phyloP scores from a whole-genome alignment of 2,888 invertebrate genomes.

The Epinotia bilunana region DNA sequence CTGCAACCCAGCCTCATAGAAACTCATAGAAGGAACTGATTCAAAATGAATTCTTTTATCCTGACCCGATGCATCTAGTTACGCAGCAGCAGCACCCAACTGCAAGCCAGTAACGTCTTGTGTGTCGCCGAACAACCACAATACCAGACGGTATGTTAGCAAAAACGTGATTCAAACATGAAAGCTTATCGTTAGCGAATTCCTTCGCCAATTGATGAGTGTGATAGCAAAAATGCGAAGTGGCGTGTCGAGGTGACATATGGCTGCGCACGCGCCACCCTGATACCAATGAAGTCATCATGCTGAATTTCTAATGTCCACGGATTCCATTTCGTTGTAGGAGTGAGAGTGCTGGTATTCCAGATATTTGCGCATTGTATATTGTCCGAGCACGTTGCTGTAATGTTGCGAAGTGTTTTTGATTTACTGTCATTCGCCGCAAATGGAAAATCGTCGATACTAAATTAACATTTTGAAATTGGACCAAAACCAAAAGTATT shows the following conservation, averaged over 20 bases:
- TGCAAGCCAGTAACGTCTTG: background rate
- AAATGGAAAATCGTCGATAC: too few species aligned
- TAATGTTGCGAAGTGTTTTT: background rate
- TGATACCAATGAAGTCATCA: conserved; percentile 78
- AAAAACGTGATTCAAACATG: conserved; percentile 53
- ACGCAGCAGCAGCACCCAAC: background rate
- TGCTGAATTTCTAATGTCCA: conserved; percentile 79
- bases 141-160: conserved; percentile 37
- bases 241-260: conserved; percentile 62
- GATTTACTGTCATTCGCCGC: background rate
- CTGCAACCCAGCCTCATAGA: too few species aligned
- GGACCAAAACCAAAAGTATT: too few species aligned
- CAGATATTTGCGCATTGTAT: conserved; percentile 69
- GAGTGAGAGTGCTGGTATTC: conserved; percentile 76
- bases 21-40: too few species aligned
- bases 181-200: conserved; percentile 56
- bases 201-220: conserved; percentile 52
- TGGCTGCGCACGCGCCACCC: conserved; percentile 67
- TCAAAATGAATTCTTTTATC: too few species aligned
- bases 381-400: conserved; percentile 52
- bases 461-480: too few species aligned
- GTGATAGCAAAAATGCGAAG: conserved; percentile 56
- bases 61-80: background rate
- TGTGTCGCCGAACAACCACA: conserved; percentile 29
- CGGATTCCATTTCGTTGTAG: conserved; percentile 82